These are phyloP conservation scores for Carcinoscorpius rotundicauda DNA, from an alignment of 1,140 invertebrate genomes.

Conservation along the genomic window DNA sequence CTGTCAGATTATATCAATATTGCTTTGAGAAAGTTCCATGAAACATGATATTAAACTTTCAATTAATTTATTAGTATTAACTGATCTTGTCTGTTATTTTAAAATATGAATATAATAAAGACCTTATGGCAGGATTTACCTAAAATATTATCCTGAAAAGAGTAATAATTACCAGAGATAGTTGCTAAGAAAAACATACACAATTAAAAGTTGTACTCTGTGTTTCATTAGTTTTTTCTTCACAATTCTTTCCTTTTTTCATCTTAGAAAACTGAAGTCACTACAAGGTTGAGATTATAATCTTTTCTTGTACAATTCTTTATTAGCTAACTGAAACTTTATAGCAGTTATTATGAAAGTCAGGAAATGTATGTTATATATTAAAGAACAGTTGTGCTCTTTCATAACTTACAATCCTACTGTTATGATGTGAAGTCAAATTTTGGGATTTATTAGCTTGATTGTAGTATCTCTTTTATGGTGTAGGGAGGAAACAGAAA, in stretches of 20 bases:
- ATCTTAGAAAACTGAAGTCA: too few species aligned
- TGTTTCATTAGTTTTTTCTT: too few species aligned
- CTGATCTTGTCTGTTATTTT: too few species aligned
- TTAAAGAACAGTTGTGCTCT: not conserved
- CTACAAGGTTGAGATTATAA: too few species aligned
- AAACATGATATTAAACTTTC: not conserved
- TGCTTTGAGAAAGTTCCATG: not conserved
- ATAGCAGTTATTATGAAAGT: not conserved
- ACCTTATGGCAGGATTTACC: not conserved
- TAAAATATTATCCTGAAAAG: not conserved
- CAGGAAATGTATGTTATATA: not conserved
- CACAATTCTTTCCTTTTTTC: too few species aligned
- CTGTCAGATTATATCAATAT: not conserved
- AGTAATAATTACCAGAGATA: not conserved
- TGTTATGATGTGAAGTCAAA: too few species aligned
- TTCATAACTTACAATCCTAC: not conserved
- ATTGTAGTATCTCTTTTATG: not conserved
- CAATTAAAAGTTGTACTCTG: too few species aligned
- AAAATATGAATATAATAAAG: not conserved
- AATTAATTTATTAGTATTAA: too few species aligned
- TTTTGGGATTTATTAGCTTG: not conserved
- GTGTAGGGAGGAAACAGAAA: slow-evolving; percentile 18
- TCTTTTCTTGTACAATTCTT: not conserved
- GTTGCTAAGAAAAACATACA: too few species aligned
- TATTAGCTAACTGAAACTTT: not conserved